Evolutionary conservation across 2,888 invertebrate species (phyloP).

Genomic region (Pollenia angustigena): DNA sequence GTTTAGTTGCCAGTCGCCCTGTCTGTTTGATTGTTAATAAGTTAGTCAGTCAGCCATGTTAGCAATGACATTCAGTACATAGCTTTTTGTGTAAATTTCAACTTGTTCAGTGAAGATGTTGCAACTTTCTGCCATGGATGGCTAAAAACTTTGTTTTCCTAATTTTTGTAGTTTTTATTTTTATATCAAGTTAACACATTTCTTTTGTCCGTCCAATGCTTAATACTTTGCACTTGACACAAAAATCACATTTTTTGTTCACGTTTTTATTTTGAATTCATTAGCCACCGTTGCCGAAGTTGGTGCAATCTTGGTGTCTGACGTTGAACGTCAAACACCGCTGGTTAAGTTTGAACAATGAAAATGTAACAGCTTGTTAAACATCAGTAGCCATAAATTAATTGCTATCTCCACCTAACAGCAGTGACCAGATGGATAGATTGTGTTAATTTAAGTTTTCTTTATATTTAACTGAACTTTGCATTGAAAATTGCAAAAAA

Average conservation of each 20-base stretch:
- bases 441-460: constrained; percentile 42
- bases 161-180: not conserved
- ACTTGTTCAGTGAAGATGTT: constrained; percentile 34
- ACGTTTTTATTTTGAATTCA: constrained; percentile 26
- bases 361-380: constrained; percentile 70
- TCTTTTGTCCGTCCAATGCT: constrained; percentile 35
- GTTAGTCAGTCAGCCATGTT: not conserved
- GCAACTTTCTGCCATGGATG: constrained; percentile 51
- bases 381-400: constrained; percentile 65
- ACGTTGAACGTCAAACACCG: constrained; percentile 26
- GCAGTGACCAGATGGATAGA: constrained; percentile 31
- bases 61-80: constrained; percentile 1
- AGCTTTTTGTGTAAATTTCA: not conserved
- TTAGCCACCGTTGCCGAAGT: constrained; percentile 5
- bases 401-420: constrained; percentile 38
- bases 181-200: constrained; percentile 44
- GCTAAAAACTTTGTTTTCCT: constrained; percentile 15
- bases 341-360: constrained; percentile 62
- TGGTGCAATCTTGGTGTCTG: constrained; percentile 22
- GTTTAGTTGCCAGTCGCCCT: not conserved
- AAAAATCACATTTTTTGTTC: constrained; percentile 23
- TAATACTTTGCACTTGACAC: constrained; percentile 68
- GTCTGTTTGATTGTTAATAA: not conserved
- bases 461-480: constrained; percentile 32
- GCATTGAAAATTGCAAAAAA: constrained; percentile 47